These are phyloP conservation scores for Melitaea athalia DNA, from an alignment of 2,888 invertebrate genomes.

Conservation along the genomic window DNA sequence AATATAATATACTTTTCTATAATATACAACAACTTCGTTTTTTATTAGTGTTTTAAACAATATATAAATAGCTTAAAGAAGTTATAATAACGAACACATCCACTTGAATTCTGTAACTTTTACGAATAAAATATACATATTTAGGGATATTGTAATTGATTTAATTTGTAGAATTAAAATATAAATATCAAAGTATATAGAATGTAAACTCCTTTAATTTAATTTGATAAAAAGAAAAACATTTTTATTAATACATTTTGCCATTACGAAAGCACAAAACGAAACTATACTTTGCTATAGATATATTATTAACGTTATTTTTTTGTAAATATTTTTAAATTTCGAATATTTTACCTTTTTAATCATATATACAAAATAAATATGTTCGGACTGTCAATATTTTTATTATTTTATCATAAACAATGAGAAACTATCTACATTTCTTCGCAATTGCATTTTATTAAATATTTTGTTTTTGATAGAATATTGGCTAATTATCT, in stretches of 20 bases:
- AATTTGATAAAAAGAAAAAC: neutral
- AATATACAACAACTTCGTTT: slow-evolving; percentile 22
- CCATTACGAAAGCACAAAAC: slow-evolving; percentile 28
- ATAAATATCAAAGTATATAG: slow-evolving; percentile 10
- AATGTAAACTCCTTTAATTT: neutral
- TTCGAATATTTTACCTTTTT: neutral
- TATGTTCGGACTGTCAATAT: too few relatives aligned
- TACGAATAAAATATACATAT: slow-evolving; percentile 9
- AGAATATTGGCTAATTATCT: too few relatives aligned
- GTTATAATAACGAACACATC: slow-evolving; percentile 16
- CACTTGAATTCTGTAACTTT: slow-evolving; percentile 15
- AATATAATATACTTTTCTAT: slow-evolving; percentile 16
- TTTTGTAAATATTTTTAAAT: slow-evolving; percentile 10
- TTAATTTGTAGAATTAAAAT: slow-evolving; percentile 18
- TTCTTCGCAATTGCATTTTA: too few relatives aligned
- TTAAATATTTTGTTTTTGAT: too few relatives aligned
- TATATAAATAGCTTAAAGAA: slow-evolving; percentile 5
- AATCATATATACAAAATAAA: too few relatives aligned
- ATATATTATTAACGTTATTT: neutral
- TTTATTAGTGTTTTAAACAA: slow-evolving; percentile 19
- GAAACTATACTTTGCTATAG: slow-evolving; percentile 17
- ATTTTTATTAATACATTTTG: neutral
- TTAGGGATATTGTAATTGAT: slow-evolving; percentile 9
- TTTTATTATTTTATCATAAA: neutral
- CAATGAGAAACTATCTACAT: too few relatives aligned